Percentiles rank a stretch among this genome's conserved stretches.
phyloP scores from a whole-genome alignment of 1,140 invertebrate genomes.

The Alviniconcha marisindica region DNA sequence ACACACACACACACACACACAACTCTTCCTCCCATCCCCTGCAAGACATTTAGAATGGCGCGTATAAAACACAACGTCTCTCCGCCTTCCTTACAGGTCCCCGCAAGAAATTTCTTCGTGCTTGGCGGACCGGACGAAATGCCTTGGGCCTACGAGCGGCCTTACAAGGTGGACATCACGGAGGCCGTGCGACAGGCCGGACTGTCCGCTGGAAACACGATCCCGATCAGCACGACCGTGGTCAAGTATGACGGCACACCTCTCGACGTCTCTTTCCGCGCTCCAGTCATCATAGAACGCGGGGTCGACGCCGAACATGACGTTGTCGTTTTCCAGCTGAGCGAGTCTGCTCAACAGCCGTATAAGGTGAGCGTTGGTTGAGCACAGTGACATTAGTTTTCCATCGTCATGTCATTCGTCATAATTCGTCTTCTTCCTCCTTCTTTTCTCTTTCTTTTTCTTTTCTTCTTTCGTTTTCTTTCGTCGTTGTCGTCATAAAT shows the following conservation, averaged over 20 bases:
- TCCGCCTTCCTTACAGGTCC: background rate
- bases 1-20: background rate
- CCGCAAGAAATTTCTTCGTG: constrained; percentile 42
- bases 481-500: background rate
- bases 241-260: constrained; percentile 21
- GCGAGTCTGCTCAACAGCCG: background rate
- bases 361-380: constrained; percentile 27
- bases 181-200: constrained; percentile 16
- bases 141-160: constrained; percentile 52
- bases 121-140: constrained; percentile 52
- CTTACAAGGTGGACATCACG: constrained; percentile 49
- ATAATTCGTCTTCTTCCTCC: background rate
- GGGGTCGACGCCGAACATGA: constrained; percentile 21
- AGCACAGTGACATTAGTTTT: background rate
- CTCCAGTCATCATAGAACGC: constrained; percentile 27
- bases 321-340: constrained; percentile 20
- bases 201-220: background rate
- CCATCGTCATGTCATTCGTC: background rate
- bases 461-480: background rate
- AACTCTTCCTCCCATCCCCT: background rate
- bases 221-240: constrained; percentile 29
- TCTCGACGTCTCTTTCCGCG: background rate
- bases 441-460: background rate
- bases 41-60: background rate
- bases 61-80: background rate